Conservation (phyloP, 30 jellyfish, hydroid and myxozoan genomes). For the Turritopsis rubra region DNA sequence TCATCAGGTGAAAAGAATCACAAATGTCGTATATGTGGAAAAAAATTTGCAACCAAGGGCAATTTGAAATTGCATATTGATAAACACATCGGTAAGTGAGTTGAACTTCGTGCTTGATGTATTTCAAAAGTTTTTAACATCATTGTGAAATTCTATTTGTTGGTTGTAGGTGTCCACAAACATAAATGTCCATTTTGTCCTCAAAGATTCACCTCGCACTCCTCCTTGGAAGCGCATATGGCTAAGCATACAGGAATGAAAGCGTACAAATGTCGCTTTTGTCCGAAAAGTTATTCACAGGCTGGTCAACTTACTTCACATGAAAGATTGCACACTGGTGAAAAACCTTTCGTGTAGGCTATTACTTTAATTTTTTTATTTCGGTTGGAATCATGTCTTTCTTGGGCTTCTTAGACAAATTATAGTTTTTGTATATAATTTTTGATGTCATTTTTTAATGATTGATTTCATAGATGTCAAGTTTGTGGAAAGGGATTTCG, state of each 20-base stretch:
- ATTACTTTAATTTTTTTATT: neutral
- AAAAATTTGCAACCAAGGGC: slow-evolving; percentile 59
- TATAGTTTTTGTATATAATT: too few relatives aligned
- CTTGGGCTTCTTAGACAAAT: too few relatives aligned
- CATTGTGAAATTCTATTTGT: neutral
- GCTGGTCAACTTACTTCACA: slow-evolving; percentile 81
- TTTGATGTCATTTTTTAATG: too few relatives aligned
- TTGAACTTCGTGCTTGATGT: neutral
- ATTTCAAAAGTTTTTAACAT: neutral
- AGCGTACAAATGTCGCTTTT: slow-evolving; percentile 58
- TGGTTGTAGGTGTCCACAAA: slow-evolving; percentile 37
- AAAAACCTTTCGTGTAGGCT: slow-evolving; percentile 67
- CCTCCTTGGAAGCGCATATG: slow-evolving; percentile 75
- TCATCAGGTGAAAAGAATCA: slow-evolving; percentile 64
- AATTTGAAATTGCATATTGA: slow-evolving; percentile 50
- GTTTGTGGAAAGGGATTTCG: slow-evolving; percentile 78
- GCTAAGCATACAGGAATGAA: slow-evolving; percentile 75
- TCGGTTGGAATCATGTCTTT: too few relatives aligned
- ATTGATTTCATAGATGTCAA: slow-evolving; percentile 43
- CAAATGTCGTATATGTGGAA: slow-evolving; percentile 70
- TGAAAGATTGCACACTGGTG: slow-evolving; percentile 69
- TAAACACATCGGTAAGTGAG: slow-evolving; percentile 54
- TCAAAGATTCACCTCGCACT: slow-evolving; percentile 55
- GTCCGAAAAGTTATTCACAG: slow-evolving; percentile 66
- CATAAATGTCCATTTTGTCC: slow-evolving; percentile 79